phyloP scores from a whole-genome alignment of 2,797 vertebrate species.

The Alcedo quadribrachys region DNA sequence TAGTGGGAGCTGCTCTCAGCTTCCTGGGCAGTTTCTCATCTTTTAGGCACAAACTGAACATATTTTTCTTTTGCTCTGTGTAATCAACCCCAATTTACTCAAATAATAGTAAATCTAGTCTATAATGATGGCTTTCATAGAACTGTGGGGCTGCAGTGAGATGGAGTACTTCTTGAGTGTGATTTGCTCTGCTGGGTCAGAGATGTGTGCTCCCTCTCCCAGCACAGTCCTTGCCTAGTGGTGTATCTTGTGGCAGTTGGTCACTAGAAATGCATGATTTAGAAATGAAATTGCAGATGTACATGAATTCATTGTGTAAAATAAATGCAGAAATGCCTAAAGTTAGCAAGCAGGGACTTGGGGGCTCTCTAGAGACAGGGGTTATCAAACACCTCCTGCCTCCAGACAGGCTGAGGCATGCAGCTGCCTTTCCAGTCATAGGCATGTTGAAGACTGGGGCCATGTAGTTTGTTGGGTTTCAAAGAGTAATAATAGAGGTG shows the following conservation, averaged over 20 bases:
- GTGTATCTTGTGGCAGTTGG: background rate
- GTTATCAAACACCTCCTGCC: background rate
- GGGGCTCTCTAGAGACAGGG: background rate
- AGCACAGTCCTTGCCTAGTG: background rate
- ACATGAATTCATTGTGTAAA: background rate
- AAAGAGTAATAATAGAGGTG: background rate
- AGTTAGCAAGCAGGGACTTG: background rate
- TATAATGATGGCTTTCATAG: accelerated
- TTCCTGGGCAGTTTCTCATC: background rate
- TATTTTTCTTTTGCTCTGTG: background rate
- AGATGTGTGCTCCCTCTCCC: background rate
- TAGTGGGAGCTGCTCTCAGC: background rate
- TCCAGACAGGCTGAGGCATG: background rate
- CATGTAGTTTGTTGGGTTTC: background rate
- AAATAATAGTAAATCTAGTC: background rate
- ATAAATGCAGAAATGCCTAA: background rate
- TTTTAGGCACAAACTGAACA: background rate
- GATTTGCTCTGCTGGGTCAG: background rate
- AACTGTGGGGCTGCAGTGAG: background rate
- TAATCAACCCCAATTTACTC: background rate
- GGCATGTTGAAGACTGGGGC: background rate
- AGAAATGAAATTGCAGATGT: background rate
- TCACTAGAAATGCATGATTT: background rate
- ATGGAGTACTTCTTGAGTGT: background rate
- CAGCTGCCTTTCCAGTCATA: background rate